Evolutionary conservation across 2,888 invertebrate species (phyloP).

Genomic region (Papilio gigon): DNA sequence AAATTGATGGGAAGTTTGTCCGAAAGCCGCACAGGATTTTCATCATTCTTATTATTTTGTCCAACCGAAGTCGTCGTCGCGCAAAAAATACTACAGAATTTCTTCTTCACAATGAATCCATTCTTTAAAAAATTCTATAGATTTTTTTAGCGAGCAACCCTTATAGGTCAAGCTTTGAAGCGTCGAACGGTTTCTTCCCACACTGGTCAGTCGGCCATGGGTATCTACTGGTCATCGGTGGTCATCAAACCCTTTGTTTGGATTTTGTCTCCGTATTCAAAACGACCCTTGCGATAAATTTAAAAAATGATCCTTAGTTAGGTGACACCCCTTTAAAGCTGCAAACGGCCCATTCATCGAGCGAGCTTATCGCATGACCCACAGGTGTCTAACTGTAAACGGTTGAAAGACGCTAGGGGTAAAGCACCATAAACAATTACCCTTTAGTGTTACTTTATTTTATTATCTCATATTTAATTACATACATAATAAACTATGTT

Average conservation of each 20-base stretch:
- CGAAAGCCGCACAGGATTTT: constrained; percentile 59
- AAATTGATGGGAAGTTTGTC: constrained; percentile 73
- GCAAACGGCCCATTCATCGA: constrained; percentile 63
- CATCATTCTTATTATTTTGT: constrained; percentile 64
- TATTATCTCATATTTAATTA: constrained; percentile 31
- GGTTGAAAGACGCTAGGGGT: constrained; percentile 39
- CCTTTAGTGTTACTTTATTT: constrained; percentile 27
- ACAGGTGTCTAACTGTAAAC: constrained; percentile 48
- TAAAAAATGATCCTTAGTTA: constrained; percentile 66
- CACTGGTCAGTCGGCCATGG: constrained; percentile 74
- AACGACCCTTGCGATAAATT: constrained; percentile 67
- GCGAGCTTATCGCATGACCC: constrained; percentile 45
- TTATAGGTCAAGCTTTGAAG: constrained; percentile 72
- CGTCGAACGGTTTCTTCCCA: constrained; percentile 69
- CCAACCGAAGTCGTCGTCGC: constrained; percentile 64
- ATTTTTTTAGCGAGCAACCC: constrained; percentile 64
- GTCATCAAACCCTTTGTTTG: constrained; percentile 74
- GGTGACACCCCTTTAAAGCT: constrained; percentile 67
- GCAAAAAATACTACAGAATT: constrained; percentile 68
- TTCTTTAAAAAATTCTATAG: constrained; percentile 59
- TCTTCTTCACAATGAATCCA: constrained; percentile 65
- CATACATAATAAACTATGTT: background rate
- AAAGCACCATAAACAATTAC: constrained; percentile 33
- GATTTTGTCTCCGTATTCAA: constrained; percentile 64
- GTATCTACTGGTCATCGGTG: constrained; percentile 75